Percentiles rank a stretch among this genome's conserved stretches.
These are phyloP conservation scores for Drosophila nr. fundita DNA, from an alignment of 2,888 invertebrate genomes.

Conservation along the genomic window DNA sequence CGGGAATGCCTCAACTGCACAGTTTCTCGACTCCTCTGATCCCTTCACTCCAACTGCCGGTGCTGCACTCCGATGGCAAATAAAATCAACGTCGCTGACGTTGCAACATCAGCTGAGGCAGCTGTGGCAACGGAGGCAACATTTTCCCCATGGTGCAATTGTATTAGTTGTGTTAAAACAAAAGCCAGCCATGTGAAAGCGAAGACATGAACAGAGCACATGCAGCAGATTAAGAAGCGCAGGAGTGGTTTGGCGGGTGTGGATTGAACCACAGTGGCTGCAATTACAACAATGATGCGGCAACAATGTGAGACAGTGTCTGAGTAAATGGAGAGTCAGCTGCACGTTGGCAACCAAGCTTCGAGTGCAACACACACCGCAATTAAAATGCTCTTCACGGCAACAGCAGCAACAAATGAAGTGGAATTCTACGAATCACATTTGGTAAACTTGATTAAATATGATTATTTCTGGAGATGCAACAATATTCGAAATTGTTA, in stretches of 20 bases:
- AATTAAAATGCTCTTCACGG: constrained; percentile 33
- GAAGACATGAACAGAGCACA: constrained; percentile 49
- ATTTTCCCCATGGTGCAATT: constrained; percentile 78
- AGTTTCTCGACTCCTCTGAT: background rate
- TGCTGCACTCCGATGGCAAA: constrained; percentile 55
- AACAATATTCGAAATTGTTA: background rate
- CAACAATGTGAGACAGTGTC: constrained; percentile 63
- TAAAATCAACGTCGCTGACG: constrained; percentile 74
- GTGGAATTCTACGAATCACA: constrained; percentile 2
- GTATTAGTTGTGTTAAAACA: constrained; percentile 79
- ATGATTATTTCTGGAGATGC: background rate
- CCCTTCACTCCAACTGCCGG: constrained; percentile 1
- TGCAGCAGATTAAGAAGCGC: constrained; percentile 34
- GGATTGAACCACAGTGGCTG: constrained; percentile 48
- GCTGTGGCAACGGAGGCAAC: constrained; percentile 28
- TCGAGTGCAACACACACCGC: constrained; percentile 21
- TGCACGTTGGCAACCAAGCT: constrained; percentile 16
- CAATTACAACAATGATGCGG: constrained; percentile 77
- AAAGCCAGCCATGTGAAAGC: constrained; percentile 75
- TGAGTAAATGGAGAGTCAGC: constrained; percentile 24
- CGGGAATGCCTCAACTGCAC: constrained; percentile 23
- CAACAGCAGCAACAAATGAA: constrained; percentile 5
- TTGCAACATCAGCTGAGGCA: constrained; percentile 29
- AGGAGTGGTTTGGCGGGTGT: background rate
- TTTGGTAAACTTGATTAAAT: background rate